phyloP scores from a whole-genome alignment of 2,888 invertebrate species.

The Mactromeris polynyma region DNA sequence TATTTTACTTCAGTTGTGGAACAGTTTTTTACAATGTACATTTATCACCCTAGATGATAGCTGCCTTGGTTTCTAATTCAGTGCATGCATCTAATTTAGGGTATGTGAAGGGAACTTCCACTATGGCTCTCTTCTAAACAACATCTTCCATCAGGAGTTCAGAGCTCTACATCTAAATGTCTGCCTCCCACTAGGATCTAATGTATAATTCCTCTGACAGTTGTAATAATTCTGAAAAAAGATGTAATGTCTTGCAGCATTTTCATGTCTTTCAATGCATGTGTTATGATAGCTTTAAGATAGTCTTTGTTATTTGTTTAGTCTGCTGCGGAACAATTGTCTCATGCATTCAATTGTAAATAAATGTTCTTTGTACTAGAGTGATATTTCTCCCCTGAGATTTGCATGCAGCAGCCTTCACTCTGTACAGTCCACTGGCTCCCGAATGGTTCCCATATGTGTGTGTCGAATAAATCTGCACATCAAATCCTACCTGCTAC shows the following conservation, averaged over 20 bases:
- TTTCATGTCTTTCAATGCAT: slow-evolving; percentile 7
- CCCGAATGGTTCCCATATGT: neutral
- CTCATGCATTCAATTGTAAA: neutral
- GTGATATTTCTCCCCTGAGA: neutral
- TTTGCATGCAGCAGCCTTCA: neutral
- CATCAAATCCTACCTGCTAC: slow-evolving; percentile 5
- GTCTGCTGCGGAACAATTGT: neutral
- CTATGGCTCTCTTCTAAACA: too few species aligned
- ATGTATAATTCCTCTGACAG: neutral
- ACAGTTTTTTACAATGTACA: too few species aligned
- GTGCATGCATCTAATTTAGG: too few species aligned
- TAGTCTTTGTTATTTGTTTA: slow-evolving; percentile 10
- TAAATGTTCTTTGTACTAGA: neutral
- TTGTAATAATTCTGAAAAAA: neutral
- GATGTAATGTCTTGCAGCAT: neutral
- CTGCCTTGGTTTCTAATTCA: too few species aligned
- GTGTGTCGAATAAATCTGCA: neutral
- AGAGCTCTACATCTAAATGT: too few species aligned
- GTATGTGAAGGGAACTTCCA: too few species aligned
- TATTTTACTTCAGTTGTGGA: too few species aligned
- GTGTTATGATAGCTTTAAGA: neutral
- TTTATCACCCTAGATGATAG: too few species aligned
- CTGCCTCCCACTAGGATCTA: too few species aligned
- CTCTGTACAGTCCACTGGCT: neutral
- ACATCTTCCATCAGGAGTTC: too few species aligned